Percentiles rank a stretch among this genome's conserved stretches.
Conservation (phyloP, 2,797 vertebrate species). For the Paguma larvata region DNA sequence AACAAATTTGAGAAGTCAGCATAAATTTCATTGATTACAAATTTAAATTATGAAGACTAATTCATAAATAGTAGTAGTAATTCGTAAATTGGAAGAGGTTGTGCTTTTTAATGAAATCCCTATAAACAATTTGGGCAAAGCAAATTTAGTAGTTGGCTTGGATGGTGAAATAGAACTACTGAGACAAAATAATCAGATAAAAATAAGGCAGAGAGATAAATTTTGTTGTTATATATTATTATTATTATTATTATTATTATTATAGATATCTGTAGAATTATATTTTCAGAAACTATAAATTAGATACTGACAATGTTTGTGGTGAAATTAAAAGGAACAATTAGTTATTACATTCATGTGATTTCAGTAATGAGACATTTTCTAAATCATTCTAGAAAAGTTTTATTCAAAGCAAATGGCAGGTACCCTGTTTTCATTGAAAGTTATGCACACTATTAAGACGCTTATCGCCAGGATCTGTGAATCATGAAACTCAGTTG, state of each 20-base stretch:
- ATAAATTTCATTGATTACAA: neutral
- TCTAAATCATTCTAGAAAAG: slow-evolving; percentile 41
- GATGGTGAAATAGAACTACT: neutral
- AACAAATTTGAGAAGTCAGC: neutral
- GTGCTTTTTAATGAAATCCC: neutral
- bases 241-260: neutral
- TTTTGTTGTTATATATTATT: neutral
- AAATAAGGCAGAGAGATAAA: neutral
- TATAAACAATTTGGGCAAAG: neutral
- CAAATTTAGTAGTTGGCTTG: neutral
- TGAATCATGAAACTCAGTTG: neutral
- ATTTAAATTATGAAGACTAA: neutral
- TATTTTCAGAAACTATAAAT: slow-evolving; percentile 30
- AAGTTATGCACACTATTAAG: slow-evolving; percentile 5
- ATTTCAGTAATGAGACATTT: neutral
- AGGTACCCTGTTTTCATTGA: neutral
- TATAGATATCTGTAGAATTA: neutral
- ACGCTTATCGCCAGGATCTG: neutral
- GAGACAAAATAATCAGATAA: neutral
- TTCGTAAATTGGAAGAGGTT: too few species aligned
- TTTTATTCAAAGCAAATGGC: neutral
- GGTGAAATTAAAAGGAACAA: neutral
- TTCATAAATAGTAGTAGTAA: too few species aligned
- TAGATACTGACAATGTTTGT: neutral
- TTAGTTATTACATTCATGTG: neutral